phyloP scores from a whole-genome alignment of 2,113 vertebrate genomes.

The Mobula hypostoma region DNA sequence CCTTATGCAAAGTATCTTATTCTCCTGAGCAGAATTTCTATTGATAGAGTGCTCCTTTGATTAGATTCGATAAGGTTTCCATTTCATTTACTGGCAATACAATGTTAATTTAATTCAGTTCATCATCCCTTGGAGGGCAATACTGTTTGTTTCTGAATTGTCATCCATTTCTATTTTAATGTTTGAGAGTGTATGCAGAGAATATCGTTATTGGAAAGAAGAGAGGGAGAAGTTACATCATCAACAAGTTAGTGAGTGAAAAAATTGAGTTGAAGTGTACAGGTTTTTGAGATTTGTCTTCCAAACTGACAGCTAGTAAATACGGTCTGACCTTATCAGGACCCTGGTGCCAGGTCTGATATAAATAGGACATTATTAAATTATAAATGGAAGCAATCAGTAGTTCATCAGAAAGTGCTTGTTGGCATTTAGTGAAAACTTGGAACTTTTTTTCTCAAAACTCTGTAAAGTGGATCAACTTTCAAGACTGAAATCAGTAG shows the following conservation, averaged over 20 bases:
- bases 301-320: background rate
- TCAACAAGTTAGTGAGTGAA: background rate
- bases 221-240: too few species aligned
- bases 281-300: background rate
- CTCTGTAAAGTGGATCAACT: background rate
- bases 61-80: background rate
- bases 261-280: background rate
- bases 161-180: background rate
- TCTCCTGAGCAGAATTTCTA: background rate
- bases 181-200: background rate
- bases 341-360: background rate
- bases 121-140: background rate
- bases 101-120: slow-evolving; percentile 23
- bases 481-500: background rate
- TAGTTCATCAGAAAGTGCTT: background rate
- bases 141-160: background rate
- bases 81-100: slow-evolving; percentile 12
- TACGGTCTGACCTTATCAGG: background rate
- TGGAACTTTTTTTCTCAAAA: background rate
- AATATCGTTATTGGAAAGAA: background rate
- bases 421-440: background rate
- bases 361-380: background rate
- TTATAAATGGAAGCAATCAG: background rate
- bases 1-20: background rate
- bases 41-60: background rate